Conservation (phyloP, 2,797 vertebrate genomes). For the Pampus argenteus region DNA sequence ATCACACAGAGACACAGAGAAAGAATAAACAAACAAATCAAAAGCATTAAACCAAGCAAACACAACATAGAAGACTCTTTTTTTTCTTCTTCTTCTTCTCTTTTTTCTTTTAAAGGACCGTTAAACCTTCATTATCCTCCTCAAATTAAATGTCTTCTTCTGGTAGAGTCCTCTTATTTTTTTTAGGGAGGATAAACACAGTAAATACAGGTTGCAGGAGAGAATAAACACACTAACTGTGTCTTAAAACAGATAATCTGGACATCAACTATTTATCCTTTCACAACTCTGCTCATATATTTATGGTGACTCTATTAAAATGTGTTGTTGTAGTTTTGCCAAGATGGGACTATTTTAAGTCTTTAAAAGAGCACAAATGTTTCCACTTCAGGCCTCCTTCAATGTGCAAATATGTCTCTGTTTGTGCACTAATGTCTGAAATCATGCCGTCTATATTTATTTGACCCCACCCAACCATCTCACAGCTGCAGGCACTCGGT, state of each 20-base stretch:
- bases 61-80: constrained; percentile 67
- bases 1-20: constrained; percentile 67
- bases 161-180: constrained; percentile 49
- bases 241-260: constrained; percentile 43
- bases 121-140: constrained; percentile 78
- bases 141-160: constrained; percentile 75
- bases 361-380: constrained; percentile 24
- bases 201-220: constrained; percentile 46
- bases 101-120: constrained; percentile 64
- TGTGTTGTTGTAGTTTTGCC: background rate
- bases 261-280: constrained; percentile 27
- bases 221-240: constrained; percentile 28
- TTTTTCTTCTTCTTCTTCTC: constrained; percentile 62
- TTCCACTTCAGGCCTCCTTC: constrained; percentile 6
- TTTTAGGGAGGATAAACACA: constrained; percentile 34
- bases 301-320: constrained; percentile 8
- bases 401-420: constrained; percentile 4
- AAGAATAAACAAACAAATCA: constrained; percentile 87
- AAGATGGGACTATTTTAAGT: constrained; percentile 5
- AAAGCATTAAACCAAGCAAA: constrained; percentile 78
- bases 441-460: constrained; percentile 32
- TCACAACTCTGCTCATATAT: constrained; percentile 8
- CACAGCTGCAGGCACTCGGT: constrained; percentile 58
- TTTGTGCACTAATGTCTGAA: background rate
- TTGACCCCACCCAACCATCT: constrained; percentile 35